Evolutionary conservation across 2,888 invertebrate genomes (phyloP), one percentile per base, ranked within the genome.

Genomic region (Erpobdella octoculata): DNA sequence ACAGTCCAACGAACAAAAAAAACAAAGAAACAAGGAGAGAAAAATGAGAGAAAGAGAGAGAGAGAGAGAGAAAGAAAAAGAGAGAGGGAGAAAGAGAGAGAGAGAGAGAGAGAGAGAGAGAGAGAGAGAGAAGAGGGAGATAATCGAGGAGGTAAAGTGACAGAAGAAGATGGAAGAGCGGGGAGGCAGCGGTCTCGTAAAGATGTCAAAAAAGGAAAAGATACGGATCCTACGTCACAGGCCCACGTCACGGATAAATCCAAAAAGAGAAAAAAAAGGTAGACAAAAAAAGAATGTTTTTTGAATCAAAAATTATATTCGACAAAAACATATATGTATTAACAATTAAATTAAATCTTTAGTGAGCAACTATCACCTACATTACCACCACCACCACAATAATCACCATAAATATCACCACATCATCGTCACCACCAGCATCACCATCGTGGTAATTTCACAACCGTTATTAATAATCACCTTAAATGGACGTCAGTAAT

Each of bases 401-500:
- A n/a, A n/a, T n/a, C n/a, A n/a, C n/a, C n/a, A n/a, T n/a, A n/a
- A n/a, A n/a, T 9, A 25, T 53, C n/a, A 1, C 3, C n/a, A 53
- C n/a, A 12, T 48, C 48, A 61, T 21, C 33, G 18, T 31, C 62
- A 62, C 6, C 62, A 5, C 21, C 62, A 12, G 25, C 62, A 62
- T 62, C 62, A 1, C 33, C 62, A 28, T 62, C 62, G 33, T 62
- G 31, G 33, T n/a, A n/a, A n/a, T n/a, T n/a, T n/a, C n/a, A n/a
- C 18, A 12, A 41, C 18, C 46, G 18, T 41, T 18, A 41, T 41
- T 18, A n/a, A n/a, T n/a, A n/a, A n/a, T n/a, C n/a, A n/a, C n/a
- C n/a, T n/a, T n/a, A n/a, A n/a, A n/a, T n/a, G n/a, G n/a, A n/a
- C n/a, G n/a, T n/a, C n/a, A n/a, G 18, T 41, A 12, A 41, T 41